A percentile compares a stretch with the other conserved stretches of the same genome.
Conservation (phyloP, 1,140 invertebrate genomes). For the Himalopsyche phryganea region DNA sequence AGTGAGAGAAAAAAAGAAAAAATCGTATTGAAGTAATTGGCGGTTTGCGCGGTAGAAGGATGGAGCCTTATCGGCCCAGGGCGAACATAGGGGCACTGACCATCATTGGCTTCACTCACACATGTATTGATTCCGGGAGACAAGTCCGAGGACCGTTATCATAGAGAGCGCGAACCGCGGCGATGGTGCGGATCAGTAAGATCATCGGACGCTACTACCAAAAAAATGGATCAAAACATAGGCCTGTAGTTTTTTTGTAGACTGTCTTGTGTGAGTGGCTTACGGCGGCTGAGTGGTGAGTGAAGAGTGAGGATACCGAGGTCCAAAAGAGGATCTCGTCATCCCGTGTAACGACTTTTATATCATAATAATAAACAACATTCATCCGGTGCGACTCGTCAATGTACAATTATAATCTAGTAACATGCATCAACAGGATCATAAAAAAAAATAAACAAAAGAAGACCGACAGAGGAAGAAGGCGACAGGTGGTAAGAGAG, state of each 20-base stretch:
- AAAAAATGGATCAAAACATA: conserved; percentile 25
- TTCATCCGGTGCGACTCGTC: not conserved
- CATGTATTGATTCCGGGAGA: conserved; percentile 55
- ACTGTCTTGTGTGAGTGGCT: conserved; percentile 27
- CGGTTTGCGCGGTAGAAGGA: conserved; percentile 37
- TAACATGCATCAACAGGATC: conserved; percentile 36
- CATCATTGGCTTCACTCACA: conserved; percentile 43
- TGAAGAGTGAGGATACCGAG: conserved; percentile 37
- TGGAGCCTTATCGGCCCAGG: conserved; percentile 8
- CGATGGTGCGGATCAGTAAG: conserved; percentile 10
- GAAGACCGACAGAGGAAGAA: no score
- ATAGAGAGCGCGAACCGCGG: conserved; percentile 25
- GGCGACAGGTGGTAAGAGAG: conserved; percentile 28
- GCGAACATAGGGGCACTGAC: conserved; percentile 7
- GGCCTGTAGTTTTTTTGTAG: conserved; percentile 20
- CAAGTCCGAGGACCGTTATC: conserved; percentile 25
- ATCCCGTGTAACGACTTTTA: not conserved
- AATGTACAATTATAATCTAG: conserved; percentile 24
- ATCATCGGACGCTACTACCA: conserved; percentile 30
- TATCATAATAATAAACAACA: conserved; percentile 10
- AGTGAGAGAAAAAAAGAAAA: conserved; percentile 52
- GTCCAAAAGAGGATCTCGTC: not conserved
- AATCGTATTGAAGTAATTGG: conserved; percentile 58
- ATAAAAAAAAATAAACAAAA: conserved; percentile 4
- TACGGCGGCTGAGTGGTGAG: conserved; percentile 37